Percentiles rank a stretch among this genome's conserved stretches.
These are phyloP conservation scores for Cephalotes varians DNA, from an alignment of 2,888 invertebrate species.

Conservation along the genomic window DNA sequence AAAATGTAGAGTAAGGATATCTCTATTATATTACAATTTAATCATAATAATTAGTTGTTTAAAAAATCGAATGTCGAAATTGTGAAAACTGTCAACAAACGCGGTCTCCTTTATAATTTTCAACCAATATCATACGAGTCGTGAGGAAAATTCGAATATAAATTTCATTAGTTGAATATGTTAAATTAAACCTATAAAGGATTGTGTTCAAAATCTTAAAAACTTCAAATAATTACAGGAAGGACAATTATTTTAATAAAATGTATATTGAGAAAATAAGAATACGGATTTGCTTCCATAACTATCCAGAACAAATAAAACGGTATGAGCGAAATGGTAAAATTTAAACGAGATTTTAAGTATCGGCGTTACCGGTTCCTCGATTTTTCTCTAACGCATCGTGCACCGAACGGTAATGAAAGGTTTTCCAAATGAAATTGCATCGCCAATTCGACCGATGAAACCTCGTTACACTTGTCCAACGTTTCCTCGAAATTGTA, in stretches of 20 bases:
- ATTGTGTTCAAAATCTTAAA: not conserved
- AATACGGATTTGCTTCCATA: not conserved
- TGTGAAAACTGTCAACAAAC: too few relatives aligned
- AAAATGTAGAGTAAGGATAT: too few relatives aligned
- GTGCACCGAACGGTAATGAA: conserved; percentile 16
- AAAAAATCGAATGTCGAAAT: too few relatives aligned
- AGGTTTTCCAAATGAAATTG: conserved; percentile 36
- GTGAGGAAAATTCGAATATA: not conserved
- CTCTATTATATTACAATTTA: too few relatives aligned
- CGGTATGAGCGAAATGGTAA: not conserved
- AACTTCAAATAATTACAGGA: not conserved
- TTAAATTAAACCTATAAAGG: not conserved
- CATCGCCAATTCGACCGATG: conserved; percentile 14
- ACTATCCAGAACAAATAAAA: not conserved
- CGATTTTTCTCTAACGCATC: not conserved
- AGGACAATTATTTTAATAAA: not conserved
- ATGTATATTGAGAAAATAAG: not conserved
- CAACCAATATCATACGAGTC: not conserved
- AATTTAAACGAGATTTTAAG: conserved; percentile 10
- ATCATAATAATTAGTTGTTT: too few relatives aligned
- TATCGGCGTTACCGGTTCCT: not conserved
- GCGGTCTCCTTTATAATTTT: too few relatives aligned
- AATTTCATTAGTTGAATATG: too few relatives aligned
- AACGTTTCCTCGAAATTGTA: conserved; percentile 11
- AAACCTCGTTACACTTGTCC: conserved; percentile 17